phyloP scores from a whole-genome alignment of 2,113 vertebrate genomes.

The Sciurus niger region DNA sequence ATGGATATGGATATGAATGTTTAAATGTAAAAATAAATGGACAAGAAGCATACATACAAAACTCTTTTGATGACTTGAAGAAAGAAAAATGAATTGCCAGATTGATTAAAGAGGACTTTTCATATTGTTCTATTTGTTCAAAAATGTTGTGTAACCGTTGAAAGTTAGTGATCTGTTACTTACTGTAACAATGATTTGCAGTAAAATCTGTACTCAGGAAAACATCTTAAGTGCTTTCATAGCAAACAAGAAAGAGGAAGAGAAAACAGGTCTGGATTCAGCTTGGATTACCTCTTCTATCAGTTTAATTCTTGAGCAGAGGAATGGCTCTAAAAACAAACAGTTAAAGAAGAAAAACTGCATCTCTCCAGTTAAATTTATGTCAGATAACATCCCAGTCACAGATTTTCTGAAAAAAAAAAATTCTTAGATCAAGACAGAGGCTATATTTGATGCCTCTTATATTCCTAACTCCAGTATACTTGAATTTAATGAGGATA shows the following conservation, averaged over 20 bases:
- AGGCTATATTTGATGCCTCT: background rate
- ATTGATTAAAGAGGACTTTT: background rate
- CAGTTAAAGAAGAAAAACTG: background rate
- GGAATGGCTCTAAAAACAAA: background rate
- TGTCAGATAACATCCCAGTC: background rate
- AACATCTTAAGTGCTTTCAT: background rate
- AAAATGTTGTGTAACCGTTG: background rate
- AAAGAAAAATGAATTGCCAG: background rate
- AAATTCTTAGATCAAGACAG: background rate
- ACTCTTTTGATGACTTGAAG: background rate
- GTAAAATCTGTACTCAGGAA: background rate
- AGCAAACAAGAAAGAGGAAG: background rate
- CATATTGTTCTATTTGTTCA: background rate
- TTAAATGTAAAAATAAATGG: conserved; percentile 43
- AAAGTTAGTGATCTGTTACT: background rate
- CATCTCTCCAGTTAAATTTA: background rate
- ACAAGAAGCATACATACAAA: background rate
- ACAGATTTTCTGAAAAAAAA: background rate
- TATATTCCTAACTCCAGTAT: background rate
- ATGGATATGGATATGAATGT: background rate
- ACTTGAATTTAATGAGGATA: background rate
- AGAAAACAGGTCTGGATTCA: background rate
- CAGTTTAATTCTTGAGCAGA: background rate
- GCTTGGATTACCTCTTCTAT: background rate
- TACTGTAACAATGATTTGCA: background rate